phyloP scores from a whole-genome alignment of 2,797 vertebrate genomes.

The Eulemur mongoz region DNA sequence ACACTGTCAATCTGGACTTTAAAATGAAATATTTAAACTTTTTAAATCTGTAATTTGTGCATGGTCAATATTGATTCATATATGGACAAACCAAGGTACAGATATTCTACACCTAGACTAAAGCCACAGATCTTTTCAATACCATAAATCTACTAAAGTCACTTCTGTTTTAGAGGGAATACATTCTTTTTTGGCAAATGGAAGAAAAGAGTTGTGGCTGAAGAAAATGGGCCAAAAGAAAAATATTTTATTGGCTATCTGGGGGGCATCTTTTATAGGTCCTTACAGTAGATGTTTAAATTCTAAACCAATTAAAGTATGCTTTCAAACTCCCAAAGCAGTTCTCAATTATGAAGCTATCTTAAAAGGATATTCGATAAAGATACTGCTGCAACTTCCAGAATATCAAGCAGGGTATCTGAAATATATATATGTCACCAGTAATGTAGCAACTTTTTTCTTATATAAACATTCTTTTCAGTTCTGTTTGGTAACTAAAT shows the following conservation, averaged over 20 bases:
- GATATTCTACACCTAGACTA: constrained; percentile 5
- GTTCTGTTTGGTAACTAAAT: constrained; percentile 1
- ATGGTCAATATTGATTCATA: not conserved
- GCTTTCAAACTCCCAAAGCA: constrained; percentile 39
- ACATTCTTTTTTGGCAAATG: constrained; percentile 9
- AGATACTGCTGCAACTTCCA: not conserved
- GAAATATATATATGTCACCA: not conserved
- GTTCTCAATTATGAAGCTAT: constrained; percentile 8
- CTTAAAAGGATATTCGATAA: constrained; percentile 36
- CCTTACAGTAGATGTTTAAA: constrained; percentile 47
- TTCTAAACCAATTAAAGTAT: constrained; percentile 47
- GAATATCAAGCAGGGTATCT: constrained; percentile 19
- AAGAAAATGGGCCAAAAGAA: constrained; percentile 28
- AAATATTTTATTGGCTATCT: constrained; percentile 5
- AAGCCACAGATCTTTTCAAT: constrained; percentile 12
- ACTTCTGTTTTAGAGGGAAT: constrained; percentile 27
- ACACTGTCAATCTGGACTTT: constrained; percentile 25
- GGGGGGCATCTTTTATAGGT: not conserved
- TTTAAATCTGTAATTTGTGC: constrained; percentile 42
- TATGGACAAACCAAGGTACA: not conserved
- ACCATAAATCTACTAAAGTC: constrained; percentile 35
- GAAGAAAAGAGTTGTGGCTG: not conserved
- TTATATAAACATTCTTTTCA: constrained; percentile 17
- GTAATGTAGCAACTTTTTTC: constrained; percentile 3
- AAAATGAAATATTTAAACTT: constrained; percentile 43